Base-by-base conservation (phyloP, 2,888 invertebrate species). In the Lottia scabra region DNA sequence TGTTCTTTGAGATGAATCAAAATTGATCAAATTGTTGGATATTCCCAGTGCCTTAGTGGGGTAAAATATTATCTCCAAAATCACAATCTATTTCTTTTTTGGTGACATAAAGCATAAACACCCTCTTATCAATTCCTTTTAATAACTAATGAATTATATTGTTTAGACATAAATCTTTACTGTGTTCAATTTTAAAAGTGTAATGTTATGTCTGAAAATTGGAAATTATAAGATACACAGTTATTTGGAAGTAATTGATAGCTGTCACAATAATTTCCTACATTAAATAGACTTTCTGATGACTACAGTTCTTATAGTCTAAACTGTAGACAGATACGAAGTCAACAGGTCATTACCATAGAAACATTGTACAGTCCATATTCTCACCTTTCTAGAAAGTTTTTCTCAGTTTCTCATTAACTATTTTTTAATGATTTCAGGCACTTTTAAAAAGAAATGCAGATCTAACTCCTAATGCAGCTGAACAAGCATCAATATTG, bases 381-480 rank as follows among this genome's bases (percentile, higher is more conserved):
- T 1, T 38, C 1, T 8, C 13, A 26, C 6, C 19, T 62, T 38
- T 38, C 8, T 38, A 10, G 1, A 38, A 38, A 6, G 1, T 5
- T 5, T 38, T 1, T 38, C 38, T 30, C 6, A 30, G 30, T 30
- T 30, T 4, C 6, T 4, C 30, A 30, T 30, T 30, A 30, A 2
- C 5, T 38, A 8, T 38, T 38, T 6, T 38, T 8, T 38, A 1
- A 38, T 38, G 8, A 2, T 77, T 86, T 4, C 91, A 97, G 94
- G 97, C 97, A 0, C 91, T 99, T 0, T 91, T 99, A 64, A 98
- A 98, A 89, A 92, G 98, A 48, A 97, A 98, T 87, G 92, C 94
- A 38, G 98, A 99, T 88, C 92, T 99, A 74, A 96, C 96, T 66
- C 98, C 98, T 0, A 93, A 96, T 0, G 93, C 97, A 0, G 93